phyloP scores from a whole-genome alignment of 1,140 invertebrate genomes.

The Drosophila nasuta region DNA sequence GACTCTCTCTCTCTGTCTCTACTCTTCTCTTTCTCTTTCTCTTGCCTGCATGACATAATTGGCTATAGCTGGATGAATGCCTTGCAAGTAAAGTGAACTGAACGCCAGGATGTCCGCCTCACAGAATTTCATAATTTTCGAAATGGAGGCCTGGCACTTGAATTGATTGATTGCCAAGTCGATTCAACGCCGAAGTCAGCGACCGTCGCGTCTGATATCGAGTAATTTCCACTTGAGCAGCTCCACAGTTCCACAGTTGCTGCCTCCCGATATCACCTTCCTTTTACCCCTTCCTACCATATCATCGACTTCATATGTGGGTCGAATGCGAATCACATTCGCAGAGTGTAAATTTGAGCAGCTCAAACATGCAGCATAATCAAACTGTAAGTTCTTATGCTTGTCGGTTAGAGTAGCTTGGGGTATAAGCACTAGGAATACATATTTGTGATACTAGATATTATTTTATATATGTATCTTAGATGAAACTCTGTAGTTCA shows the following conservation, averaged over 20 bases:
- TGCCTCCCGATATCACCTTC: background rate
- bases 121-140: constrained; percentile 72
- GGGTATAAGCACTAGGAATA: background rate
- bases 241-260: constrained; percentile 4
- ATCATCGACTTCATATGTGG: constrained; percentile 23
- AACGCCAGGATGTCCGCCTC: constrained; percentile 62
- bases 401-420: background rate
- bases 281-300: background rate
- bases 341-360: constrained; percentile 48
- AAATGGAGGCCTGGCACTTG: constrained; percentile 48
- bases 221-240: constrained; percentile 47
- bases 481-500: too few species aligned
- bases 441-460: too few species aligned
- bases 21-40: background rate
- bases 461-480: too few species aligned
- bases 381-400: constrained; percentile 23
- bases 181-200: constrained; percentile 39
- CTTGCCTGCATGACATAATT: background rate
- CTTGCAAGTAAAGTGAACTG: background rate
- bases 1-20: constrained; percentile 1
- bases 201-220: constrained; percentile 41
- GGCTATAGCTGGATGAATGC: constrained; percentile 1
- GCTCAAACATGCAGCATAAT: constrained; percentile 33
- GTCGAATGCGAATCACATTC: constrained; percentile 35
- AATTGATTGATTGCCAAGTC: constrained; percentile 74